Conservation (phyloP, 1,140 invertebrate species). For the Solenopsis fugax region DNA sequence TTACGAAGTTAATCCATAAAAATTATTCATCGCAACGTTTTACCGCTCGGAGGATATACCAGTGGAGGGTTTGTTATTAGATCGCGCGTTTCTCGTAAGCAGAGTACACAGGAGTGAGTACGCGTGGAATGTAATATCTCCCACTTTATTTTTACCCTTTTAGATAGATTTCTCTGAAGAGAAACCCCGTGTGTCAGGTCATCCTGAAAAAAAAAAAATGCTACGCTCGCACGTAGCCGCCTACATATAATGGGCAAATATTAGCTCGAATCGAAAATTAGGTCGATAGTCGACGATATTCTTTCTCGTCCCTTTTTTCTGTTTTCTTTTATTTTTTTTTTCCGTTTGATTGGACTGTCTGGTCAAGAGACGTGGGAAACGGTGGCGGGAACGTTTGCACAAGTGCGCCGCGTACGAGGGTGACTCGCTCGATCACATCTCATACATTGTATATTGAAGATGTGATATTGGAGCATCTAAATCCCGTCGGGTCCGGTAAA, state of each 20-base stretch:
- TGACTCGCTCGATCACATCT: neutral
- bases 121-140: neutral
- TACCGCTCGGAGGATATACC: neutral
- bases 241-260: conserved; percentile 34
- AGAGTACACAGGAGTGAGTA: conserved; percentile 6
- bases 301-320: conserved; percentile 25
- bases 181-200: conserved; percentile 7
- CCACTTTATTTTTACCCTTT: conserved; percentile 23
- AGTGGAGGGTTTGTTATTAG: neutral
- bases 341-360: neutral
- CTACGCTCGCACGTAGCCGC: conserved; percentile 6
- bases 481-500: neutral
- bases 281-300: conserved; percentile 46
- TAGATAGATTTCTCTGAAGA: conserved; percentile 25
- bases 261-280: conserved; percentile 70
- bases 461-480: conserved; percentile 30
- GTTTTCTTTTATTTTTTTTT: conserved; percentile 18
- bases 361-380: conserved; percentile 60
- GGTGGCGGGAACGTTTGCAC: conserved; percentile 31
- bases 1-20: neutral
- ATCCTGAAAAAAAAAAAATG: conserved; percentile 29
- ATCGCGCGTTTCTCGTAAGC: neutral
- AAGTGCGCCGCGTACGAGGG: conserved; percentile 14
- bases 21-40: neutral
- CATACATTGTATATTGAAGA: conserved; percentile 7